A percentile compares a stretch with the other conserved stretches of the same genome.
Conservation (phyloP, 2,113 vertebrate genomes). For the Rynchops niger region DNA sequence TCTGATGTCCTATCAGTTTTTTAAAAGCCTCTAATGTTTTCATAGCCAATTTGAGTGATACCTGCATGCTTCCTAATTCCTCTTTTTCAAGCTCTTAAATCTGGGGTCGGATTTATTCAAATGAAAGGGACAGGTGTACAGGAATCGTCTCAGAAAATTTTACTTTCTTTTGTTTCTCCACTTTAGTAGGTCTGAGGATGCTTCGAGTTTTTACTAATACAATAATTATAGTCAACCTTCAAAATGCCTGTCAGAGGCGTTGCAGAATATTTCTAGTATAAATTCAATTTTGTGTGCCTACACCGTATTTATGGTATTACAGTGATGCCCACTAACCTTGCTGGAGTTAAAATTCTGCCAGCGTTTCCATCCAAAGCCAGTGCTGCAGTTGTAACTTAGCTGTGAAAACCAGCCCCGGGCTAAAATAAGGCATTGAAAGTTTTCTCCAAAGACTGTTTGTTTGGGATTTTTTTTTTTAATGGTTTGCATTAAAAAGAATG, state of each 20-base stretch:
- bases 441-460: neutral
- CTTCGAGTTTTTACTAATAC: neutral
- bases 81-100: neutral
- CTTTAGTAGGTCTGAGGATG: neutral
- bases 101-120: neutral
- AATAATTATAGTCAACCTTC: neutral
- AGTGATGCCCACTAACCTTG: neutral
- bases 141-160: neutral
- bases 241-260: neutral
- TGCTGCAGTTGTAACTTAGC: neutral
- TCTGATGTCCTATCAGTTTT: neutral
- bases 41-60: neutral
- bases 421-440: neutral
- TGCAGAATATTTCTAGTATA: neutral
- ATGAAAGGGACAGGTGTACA: neutral
- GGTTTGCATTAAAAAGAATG: neutral
- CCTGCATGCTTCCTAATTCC: neutral
- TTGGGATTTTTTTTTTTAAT: neutral
- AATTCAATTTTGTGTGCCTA: neutral
- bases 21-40: neutral
- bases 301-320: neutral
- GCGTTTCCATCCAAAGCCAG: neutral
- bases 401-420: conserved; percentile 40
- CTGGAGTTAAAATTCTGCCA: neutral
- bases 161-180: neutral